Evolutionary conservation across 2,113 vertebrate species (phyloP).

Genomic region (Sterrhoptilus dennistouni): DNA sequence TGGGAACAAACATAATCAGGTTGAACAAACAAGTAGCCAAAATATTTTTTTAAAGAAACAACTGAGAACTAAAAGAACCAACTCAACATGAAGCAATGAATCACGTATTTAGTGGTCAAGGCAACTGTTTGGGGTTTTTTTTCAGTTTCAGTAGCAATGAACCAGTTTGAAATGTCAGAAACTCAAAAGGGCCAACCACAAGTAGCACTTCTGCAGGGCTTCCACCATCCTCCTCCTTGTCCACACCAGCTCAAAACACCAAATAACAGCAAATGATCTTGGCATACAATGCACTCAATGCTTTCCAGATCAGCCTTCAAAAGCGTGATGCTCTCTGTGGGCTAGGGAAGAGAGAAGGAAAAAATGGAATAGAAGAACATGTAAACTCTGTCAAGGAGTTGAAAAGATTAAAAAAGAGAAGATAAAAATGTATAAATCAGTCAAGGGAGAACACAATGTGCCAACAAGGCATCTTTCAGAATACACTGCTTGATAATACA

Average conservation of each 20-base stretch:
- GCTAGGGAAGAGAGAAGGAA: constrained; percentile 77
- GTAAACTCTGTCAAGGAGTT: neutral
- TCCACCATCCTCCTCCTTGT: constrained; percentile 56
- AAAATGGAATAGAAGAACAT: neutral
- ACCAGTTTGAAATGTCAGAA: constrained; percentile 48
- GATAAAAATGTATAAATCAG: neutral
- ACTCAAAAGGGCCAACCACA: constrained; percentile 20
- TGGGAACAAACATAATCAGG: constrained; percentile 12
- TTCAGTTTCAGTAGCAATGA: neutral
- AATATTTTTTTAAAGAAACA: neutral
- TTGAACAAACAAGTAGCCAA: neutral
- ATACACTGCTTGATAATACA: neutral
- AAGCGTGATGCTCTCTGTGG: constrained; percentile 93
- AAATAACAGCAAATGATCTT: constrained; percentile 50
- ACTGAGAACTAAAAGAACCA: neutral
- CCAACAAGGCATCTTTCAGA: neutral
- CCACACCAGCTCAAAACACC: constrained; percentile 61
- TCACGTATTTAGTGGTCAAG: neutral
- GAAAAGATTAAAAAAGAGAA: neutral
- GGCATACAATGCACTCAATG: constrained; percentile 77
- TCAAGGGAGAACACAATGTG: neutral
- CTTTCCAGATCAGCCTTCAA: constrained; percentile 89
- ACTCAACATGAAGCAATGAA: neutral
- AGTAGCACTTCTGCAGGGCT: constrained; percentile 41
- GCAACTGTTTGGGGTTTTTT: neutral